Percentiles rank a stretch among this genome's conserved stretches.
phyloP scores from a whole-genome alignment of 1,140 invertebrate genomes.

The Euura saliciscinereae region DNA sequence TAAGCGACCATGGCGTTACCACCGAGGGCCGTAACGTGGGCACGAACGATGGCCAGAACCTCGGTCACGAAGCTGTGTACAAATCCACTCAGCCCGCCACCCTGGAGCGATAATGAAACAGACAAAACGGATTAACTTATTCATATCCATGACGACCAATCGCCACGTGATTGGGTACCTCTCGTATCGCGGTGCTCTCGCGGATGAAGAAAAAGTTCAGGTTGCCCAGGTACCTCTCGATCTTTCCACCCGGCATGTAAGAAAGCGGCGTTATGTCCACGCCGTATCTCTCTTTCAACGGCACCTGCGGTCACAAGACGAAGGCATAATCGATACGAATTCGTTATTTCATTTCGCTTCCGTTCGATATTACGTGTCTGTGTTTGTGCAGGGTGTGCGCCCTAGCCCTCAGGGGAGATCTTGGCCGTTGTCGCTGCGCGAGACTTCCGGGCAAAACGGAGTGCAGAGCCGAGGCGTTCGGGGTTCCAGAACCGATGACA shows the following conservation, averaged over 20 bases:
- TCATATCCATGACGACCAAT: slow-evolving; percentile 4
- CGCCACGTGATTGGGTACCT: slow-evolving; percentile 61
- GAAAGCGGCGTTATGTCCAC: slow-evolving; percentile 87
- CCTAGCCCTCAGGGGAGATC: slow-evolving; percentile 48
- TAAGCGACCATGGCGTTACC: slow-evolving; percentile 95
- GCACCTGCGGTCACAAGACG: slow-evolving; percentile 54
- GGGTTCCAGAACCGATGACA: slow-evolving; percentile 9
- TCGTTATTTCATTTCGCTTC: slow-evolving; percentile 13
- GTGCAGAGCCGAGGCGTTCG: slow-evolving; percentile 9
- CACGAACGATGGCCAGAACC: slow-evolving; percentile 87
- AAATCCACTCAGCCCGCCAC: slow-evolving; percentile 90
- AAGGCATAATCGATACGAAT: slow-evolving; percentile 9
- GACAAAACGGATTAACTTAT: slow-evolving; percentile 13
- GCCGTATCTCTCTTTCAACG: slow-evolving; percentile 71
- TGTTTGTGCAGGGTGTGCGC: slow-evolving; percentile 38
- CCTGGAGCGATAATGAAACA: slow-evolving; percentile 49
- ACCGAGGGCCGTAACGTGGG: slow-evolving; percentile 91
- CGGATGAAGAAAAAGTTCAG: slow-evolving; percentile 95
- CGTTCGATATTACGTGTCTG: slow-evolving; percentile 45
- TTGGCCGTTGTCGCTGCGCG: slow-evolving; percentile 41
- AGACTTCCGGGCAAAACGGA: slow-evolving; percentile 21
- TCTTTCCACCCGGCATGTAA: slow-evolving; percentile 79
- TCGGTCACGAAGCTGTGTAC: slow-evolving; percentile 93
- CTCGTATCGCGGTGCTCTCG: slow-evolving; percentile 90
- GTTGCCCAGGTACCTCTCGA: slow-evolving; percentile 88